A percentile compares a stretch with the other conserved stretches of the same genome.
Conservation (phyloP, 2,888 invertebrate genomes). For the Caprella mutica region DNA sequence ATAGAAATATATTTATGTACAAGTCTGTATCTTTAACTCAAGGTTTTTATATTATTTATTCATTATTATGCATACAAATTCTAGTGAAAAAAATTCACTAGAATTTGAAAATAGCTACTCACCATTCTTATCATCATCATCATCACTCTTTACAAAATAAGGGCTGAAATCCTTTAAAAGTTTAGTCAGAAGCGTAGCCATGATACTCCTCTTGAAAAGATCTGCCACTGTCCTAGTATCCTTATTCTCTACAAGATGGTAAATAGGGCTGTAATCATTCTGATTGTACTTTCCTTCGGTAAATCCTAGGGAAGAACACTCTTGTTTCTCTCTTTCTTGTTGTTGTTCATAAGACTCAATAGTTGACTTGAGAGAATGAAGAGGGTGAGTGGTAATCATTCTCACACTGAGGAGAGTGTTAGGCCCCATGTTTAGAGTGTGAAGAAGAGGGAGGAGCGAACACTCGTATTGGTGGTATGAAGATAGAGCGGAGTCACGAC, state of each 20-base stretch:
- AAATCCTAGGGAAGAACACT: too few species aligned
- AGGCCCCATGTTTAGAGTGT: slow-evolving; percentile 25
- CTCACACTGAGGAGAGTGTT: slow-evolving; percentile 23
- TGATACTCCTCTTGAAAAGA: slow-evolving; percentile 26
- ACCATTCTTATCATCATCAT: slow-evolving; percentile 5
- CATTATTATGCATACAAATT: too few species aligned
- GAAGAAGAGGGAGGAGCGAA: slow-evolving; percentile 13
- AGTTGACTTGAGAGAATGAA: slow-evolving; percentile 7
- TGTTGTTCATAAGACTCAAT: slow-evolving; percentile 5
- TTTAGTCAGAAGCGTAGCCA: slow-evolving; percentile 19
- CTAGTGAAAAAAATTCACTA: too few species aligned
- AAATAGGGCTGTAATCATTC: slow-evolving; percentile 28
- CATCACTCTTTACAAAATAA: slow-evolving; percentile 10
- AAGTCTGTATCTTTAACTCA: too few species aligned
- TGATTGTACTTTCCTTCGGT: slow-evolving; percentile 17
- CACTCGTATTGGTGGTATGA: slow-evolving; percentile 22
- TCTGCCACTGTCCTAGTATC: slow-evolving; percentile 22
- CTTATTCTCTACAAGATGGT: slow-evolving; percentile 26
- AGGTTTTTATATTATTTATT: too few species aligned
- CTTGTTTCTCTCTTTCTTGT: background rate
- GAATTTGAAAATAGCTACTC: too few species aligned
- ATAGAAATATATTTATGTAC: too few species aligned
- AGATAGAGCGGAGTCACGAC: slow-evolving; percentile 9
- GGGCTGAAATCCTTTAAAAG: slow-evolving; percentile 12
- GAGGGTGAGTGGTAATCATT: slow-evolving; percentile 18